Base-by-base conservation (phyloP, 35 echinoderm and acorn worm genomes). In the Apostichopus californicus region DNA sequence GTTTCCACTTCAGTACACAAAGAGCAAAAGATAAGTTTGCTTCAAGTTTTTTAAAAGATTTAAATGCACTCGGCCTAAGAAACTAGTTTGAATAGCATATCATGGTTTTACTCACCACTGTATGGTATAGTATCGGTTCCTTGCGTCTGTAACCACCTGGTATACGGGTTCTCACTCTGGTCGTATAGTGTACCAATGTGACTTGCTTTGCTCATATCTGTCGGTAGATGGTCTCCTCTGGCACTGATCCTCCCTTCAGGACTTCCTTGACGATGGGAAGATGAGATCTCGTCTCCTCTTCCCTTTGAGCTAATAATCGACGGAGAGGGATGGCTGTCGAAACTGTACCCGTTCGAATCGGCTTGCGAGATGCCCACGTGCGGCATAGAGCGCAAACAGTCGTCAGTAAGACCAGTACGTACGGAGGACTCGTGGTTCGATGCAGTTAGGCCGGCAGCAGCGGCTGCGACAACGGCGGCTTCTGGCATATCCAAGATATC, bases 401-500 rank as follows among this genome's bases (percentile, higher is more conserved):
- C 72, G 23, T 91, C 89, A 8, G 86, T 52, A 65, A 52, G 26
- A 28, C 14, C 54, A 7, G 72, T 59, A 23, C 71, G 18, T n/a
- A 11, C 55, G 13, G 23, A 20, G 55, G 55, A 60, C 34, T 88
- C 55, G 71, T 94, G 68, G 87, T 82, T 77, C 64, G 23, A 71
- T 8, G 90, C 46, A 7, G 75, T 93, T 21, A 59, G 82, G 55
- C 92, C 94, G 20, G 94, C 92, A 22, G 96, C 92, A 25, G 94
- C 94, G 53, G 91, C 93, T 55, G 93, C 94, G n/a, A 90, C 92
- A 57, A 88, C 95, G 61, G 97, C 95, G 5, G 95, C 91, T 75
- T 96, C 93, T 58, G 94, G 97, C 88, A 99, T 92, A 56, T 99
- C 97, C 77, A 99, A 86, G 63, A 99, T 99, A 79, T 99, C 97